Evolutionary conservation across 2,113 vertebrate genomes (phyloP).

Genomic region (Baryphthengus martii): DNA sequence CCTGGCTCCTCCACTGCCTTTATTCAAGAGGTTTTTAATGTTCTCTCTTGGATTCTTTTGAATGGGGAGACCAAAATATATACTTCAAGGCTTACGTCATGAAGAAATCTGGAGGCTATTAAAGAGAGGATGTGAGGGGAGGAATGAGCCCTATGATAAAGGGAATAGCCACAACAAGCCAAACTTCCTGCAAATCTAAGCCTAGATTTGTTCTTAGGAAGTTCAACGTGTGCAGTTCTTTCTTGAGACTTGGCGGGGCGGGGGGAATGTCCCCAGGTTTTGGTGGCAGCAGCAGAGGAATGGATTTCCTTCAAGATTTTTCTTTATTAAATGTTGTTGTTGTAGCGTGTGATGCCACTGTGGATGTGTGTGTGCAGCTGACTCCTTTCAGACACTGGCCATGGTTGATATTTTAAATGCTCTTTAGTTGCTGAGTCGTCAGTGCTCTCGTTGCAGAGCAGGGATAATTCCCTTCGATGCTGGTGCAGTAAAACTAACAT

Average conservation of each 20-base stretch:
- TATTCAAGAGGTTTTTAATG: not conserved
- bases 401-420: not conserved
- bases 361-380: accelerated
- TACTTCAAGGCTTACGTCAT: not conserved
- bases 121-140: not conserved
- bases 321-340: accelerated
- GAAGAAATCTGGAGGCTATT: not conserved
- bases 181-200: not conserved
- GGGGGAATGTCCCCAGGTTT: accelerated
- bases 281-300: not conserved
- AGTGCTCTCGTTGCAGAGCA: accelerated
- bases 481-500: accelerated
- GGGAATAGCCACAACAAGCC: not conserved
- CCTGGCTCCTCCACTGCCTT: not conserved
- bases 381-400: not conserved
- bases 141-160: not conserved
- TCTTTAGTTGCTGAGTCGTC: accelerated
- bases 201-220: not conserved
- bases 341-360: not conserved
- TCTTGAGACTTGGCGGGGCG: not conserved
- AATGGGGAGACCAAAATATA: not conserved
- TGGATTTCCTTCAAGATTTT: not conserved
- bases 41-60: not conserved
- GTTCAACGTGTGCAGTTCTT: not conserved
- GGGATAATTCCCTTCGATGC: not conserved